Evolutionary conservation across 2,888 invertebrate species (phyloP).

Genomic region (Crematogaster levior): DNA sequence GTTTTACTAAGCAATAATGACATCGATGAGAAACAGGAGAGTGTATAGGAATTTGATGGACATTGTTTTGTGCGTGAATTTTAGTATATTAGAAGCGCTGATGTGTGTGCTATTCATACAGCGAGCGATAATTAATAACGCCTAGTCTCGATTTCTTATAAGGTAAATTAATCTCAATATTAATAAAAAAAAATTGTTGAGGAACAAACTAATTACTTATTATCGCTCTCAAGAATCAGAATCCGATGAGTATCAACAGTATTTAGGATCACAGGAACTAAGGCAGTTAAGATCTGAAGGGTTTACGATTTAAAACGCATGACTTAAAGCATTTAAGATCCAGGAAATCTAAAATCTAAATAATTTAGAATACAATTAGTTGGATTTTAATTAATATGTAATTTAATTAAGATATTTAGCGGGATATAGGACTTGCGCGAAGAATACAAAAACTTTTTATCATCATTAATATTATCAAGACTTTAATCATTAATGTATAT

Average conservation of each 20-base stretch:
- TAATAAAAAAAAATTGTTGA: neutral
- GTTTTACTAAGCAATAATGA: conserved; percentile 84
- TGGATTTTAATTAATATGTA: conserved; percentile 5
- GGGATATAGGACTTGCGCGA: neutral
- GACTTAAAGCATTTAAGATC: neutral
- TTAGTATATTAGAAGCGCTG: neutral
- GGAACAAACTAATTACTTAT: neutral
- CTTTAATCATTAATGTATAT: neutral
- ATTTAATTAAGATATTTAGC: conserved; percentile 17
- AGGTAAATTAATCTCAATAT: neutral
- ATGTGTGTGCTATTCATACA: neutral
- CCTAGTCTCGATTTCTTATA: neutral
- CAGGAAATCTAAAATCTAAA: neutral
- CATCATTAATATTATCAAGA: neutral
- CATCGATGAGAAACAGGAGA: conserved; percentile 59
- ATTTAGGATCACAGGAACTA: conserved; percentile 4
- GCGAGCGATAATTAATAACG: conserved; percentile 27
- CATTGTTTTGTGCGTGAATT: neutral
- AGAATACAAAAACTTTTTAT: neutral
- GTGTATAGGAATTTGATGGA: conserved; percentile 37
- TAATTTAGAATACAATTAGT: neutral
- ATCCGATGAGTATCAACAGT: neutral
- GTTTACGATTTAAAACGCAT: neutral
- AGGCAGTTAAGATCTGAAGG: neutral
- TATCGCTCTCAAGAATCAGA: neutral